A percentile compares a stretch with the other conserved stretches of the same genome.
Evolutionary conservation across 37 sponge, comb jelly and placozoan species (phyloP).

Genomic region (Cladorhizidae sp.): DNA sequence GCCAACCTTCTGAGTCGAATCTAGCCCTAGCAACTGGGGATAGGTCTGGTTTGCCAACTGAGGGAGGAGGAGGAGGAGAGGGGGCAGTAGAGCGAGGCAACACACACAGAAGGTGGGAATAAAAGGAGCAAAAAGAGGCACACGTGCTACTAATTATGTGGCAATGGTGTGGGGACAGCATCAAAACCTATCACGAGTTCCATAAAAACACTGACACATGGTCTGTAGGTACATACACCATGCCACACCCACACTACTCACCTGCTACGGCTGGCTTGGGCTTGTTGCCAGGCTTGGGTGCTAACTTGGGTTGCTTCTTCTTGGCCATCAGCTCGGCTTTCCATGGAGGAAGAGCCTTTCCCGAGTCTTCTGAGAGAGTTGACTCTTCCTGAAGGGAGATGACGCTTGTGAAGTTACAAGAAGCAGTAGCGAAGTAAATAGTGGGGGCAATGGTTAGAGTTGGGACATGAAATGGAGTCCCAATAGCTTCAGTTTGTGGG

Average conservation of each 20-base stretch:
- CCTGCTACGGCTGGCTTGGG: neutral
- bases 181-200: no score
- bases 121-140: no score
- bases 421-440: no score
- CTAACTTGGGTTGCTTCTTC: slow-evolving; percentile 19
- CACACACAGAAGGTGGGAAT: neutral
- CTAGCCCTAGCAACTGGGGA: slow-evolving; percentile 11
- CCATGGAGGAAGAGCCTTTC: slow-evolving; percentile 8
- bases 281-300: neutral
- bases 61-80: neutral
- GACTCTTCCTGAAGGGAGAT: neutral
- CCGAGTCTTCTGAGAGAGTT: neutral
- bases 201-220: no score
- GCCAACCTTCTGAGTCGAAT: neutral
- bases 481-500: no score
- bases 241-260: no score
- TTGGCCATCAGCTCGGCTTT: slow-evolving; percentile 21
- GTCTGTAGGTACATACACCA: no score
- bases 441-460: no score
- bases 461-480: no score
- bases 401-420: no score
- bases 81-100: neutral
- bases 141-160: no score
- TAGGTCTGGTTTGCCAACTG: neutral
- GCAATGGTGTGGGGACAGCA: no score